Evolutionary conservation across 2,888 invertebrate species (phyloP), one percentile per base, ranked within the genome.

Genomic region (Omphaloscelis lunosa): DNA sequence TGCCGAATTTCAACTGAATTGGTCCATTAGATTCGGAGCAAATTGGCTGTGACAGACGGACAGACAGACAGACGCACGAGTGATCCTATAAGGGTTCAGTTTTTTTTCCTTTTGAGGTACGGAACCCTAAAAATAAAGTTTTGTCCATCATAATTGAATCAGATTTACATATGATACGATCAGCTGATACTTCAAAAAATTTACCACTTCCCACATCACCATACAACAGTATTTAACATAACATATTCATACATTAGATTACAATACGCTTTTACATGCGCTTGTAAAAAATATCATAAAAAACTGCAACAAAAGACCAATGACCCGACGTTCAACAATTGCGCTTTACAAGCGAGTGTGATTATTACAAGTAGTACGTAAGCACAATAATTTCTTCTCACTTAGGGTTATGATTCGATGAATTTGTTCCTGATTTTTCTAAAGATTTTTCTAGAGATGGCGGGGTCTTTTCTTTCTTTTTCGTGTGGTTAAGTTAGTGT

Each of bases 251-350:
- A 77, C 79, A 82, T 79, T 72, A 78, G 41, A 75, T 61, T 82
- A 86, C 83, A 84, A 84, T 76, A 82, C 75, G 27, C 34, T 75
- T 45, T 8, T 59, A 62, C 39, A 70, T 39, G 51, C n/a, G 23
- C 9, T 29, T 61, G 86, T 68, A 83, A 83, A 83, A 79, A 83
- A 59, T 51, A 80, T 73, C 67, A 67, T 72, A 76, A 86, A 83
- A 53, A 80, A 69, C 69, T 20, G 77, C 76, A 51, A 15, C 70
- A 34, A 41, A 62, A 79, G 88, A 78, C 63, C 88, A 83, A 76
- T 85, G 89, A 87, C 86, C 88, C n/a, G 76, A 63, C 73, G 74
- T 48, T 72, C 63, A 74, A 81, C 82, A 80, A 85, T 82, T 76
- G 79, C 66, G 65, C 69, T 73, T 79, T 75, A 75, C 74, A 58